phyloP scores from a whole-genome alignment of 2,113 vertebrate genomes.

The Vulpes ferrilata region DNA sequence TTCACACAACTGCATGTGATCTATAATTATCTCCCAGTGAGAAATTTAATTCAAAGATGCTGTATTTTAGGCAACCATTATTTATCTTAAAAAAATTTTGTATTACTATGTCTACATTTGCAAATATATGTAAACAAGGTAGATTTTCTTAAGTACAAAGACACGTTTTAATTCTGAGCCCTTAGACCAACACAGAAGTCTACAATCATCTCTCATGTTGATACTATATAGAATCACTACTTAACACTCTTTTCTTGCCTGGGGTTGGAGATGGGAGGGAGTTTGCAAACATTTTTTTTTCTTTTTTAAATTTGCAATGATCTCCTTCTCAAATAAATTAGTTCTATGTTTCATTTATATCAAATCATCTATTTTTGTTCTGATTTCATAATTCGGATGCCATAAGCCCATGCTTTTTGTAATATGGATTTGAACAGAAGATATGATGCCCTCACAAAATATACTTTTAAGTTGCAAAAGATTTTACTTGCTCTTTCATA shows the following conservation, averaged over 20 bases:
- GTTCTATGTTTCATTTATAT: slow-evolving; percentile 50
- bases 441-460: slow-evolving; percentile 29
- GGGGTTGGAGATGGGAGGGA: neutral
- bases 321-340: neutral
- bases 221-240: neutral
- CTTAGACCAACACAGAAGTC: neutral
- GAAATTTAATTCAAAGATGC: neutral
- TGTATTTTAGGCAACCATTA: neutral
- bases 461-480: slow-evolving; percentile 54
- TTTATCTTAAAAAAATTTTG: neutral
- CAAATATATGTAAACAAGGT: slow-evolving; percentile 9
- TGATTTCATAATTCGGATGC: slow-evolving; percentile 47
- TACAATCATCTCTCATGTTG: slow-evolving; percentile 7
- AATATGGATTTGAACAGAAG: slow-evolving; percentile 48
- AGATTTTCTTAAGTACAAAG: slow-evolving; percentile 9
- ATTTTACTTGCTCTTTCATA: slow-evolving; percentile 58
- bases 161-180: neutral
- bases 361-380: slow-evolving; percentile 47
- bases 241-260: neutral
- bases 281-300: neutral
- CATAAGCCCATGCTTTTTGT: neutral
- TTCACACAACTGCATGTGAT: neutral
- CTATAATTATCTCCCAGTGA: neutral
- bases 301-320: neutral
- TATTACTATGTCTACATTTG: neutral